phyloP scores from a whole-genome alignment of 2,888 invertebrate species.

The Chirona hameri region DNA sequence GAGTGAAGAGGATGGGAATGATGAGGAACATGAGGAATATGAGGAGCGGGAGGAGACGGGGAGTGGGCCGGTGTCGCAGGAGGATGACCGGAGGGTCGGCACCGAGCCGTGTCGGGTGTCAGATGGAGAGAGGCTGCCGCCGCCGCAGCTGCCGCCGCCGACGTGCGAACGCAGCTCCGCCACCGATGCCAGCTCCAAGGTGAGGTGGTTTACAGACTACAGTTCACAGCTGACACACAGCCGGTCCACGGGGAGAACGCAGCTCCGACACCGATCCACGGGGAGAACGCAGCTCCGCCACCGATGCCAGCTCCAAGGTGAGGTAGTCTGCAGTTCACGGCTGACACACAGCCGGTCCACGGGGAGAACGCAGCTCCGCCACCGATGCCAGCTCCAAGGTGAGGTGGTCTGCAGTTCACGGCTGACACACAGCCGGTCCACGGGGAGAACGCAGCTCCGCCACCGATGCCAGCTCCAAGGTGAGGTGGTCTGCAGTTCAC shows the following conservation, averaged over 20 bases:
- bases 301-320: neutral
- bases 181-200: neutral
- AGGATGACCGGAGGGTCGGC: neutral
- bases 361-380: neutral
- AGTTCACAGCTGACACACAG: too few relatives aligned
- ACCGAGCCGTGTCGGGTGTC: neutral
- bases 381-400: neutral
- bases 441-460: neutral
- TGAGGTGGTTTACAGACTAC: neutral
- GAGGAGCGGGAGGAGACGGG: neutral
- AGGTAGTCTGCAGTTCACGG: neutral
- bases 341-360: too few relatives aligned
- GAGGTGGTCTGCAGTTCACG: neutral
- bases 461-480: neutral
- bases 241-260: too few relatives aligned
- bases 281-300: neutral
- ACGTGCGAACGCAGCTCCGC: neutral
- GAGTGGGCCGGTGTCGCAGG: neutral
- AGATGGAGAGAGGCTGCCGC: neutral
- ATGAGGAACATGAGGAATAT: neutral
- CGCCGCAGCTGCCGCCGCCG: neutral
- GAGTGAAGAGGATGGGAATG: neutral
- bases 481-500: neutral
- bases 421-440: too few relatives aligned
- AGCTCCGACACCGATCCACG: neutral